A percentile compares a stretch with the other conserved stretches of the same genome.
Evolutionary conservation across 2,113 vertebrate genomes (phyloP).

Genomic region (Podocnemis expansa): DNA sequence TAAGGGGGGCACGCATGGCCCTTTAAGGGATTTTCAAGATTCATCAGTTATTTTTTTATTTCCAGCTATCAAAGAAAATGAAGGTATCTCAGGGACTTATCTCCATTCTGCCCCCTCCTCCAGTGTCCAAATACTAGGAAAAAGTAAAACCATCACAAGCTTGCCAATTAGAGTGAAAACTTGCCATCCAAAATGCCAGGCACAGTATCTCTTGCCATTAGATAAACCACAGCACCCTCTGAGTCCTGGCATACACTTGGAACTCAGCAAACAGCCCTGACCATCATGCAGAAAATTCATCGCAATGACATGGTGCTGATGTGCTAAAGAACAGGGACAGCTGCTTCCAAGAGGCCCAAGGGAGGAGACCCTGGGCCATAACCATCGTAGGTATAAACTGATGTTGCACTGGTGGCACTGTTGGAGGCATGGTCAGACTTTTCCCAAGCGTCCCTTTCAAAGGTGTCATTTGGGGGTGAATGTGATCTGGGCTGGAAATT

Average conservation of each 20-base stretch:
- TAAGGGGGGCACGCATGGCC: background rate
- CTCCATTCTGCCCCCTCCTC: constrained; percentile 9
- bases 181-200: constrained; percentile 18
- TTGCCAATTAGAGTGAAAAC: constrained; percentile 25
- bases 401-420: background rate
- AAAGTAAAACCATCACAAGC: background rate
- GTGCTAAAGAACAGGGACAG: background rate
- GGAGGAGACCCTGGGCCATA: background rate
- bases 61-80: background rate
- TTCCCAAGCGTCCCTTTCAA: background rate
- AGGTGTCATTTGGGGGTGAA: background rate
- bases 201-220: background rate
- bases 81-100: background rate
- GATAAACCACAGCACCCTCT: constrained; percentile 25
- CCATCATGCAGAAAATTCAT: background rate
- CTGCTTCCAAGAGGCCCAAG: background rate
- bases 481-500: background rate
- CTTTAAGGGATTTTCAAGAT: background rate
- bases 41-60: background rate
- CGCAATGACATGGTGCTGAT: background rate
- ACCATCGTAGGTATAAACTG: background rate
- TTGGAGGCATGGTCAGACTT: background rate
- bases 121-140: constrained; percentile 16
- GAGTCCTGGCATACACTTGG: constrained; percentile 15
- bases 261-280: background rate